phyloP scores from a whole-genome alignment of 1,140 invertebrate species.

The Prorops nasuta region DNA sequence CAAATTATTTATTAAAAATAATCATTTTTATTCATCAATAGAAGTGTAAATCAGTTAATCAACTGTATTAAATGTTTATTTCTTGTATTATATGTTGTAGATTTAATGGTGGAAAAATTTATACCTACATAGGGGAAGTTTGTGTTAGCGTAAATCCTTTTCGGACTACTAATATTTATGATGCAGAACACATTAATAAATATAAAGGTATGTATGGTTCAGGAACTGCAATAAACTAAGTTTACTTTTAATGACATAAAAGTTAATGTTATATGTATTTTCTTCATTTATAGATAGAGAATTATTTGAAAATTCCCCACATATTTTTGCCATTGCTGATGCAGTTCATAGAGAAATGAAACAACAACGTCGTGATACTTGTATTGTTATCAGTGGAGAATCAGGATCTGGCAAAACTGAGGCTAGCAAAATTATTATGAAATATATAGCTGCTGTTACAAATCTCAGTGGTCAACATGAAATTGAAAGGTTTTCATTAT shows the following conservation, averaged over 20 bases:
- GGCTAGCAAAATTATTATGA: conserved; percentile 98
- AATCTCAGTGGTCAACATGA: conserved; percentile 89
- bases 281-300: conserved; percentile 65
- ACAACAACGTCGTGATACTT: conserved; percentile 86
- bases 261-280: conserved; percentile 13
- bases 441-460: conserved; percentile 96
- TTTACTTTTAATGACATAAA: too few relatives aligned
- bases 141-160: conserved; percentile 92
- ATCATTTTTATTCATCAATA: too few relatives aligned
- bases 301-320: conserved; percentile 91
- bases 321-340: conserved; percentile 93
- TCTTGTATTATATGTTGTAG: conserved; percentile 61
- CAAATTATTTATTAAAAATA: too few relatives aligned
- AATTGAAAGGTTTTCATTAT: conserved; percentile 76
- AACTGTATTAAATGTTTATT: too few relatives aligned
- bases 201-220: conserved; percentile 77
- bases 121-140: conserved; percentile 93
- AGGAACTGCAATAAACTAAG: neutral
- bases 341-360: conserved; percentile 90
- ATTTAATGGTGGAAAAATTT: conserved; percentile 84
- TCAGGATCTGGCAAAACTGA: conserved; percentile 97
- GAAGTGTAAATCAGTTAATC: too few relatives aligned
- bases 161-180: conserved; percentile 82
- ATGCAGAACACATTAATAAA: conserved; percentile 73
- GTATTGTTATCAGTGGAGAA: conserved; percentile 95